Evolutionary conservation across 2,113 vertebrate species (phyloP), one percentile per base, ranked within the genome.

Genomic region (Cephalopterus ornatus): DNA sequence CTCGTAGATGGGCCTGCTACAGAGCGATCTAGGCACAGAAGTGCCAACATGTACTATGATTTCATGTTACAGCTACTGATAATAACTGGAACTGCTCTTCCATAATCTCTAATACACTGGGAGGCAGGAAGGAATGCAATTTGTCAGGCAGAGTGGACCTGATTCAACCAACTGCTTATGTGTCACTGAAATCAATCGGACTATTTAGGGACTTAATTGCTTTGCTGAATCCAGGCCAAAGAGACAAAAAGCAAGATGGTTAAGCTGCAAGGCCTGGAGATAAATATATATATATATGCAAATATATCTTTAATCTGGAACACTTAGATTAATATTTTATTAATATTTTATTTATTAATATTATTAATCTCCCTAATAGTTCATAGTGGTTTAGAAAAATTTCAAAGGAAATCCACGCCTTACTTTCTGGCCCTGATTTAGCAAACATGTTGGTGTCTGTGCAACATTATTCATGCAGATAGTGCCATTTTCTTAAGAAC

Each of bases 211-310:
- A 41, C 35, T 91, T 91, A 89, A 92, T 91, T 95, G 93, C 74
- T 88, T 82, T 93, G n/a, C 58, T 96, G 95, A 93, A 83, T 61
- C 53, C 16, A 46, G 50, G 85, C 92, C 93, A 96, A 92, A 66
- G 74, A 82, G 41, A 62, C 56, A 77, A 61, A 84, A 89, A 66
- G 58, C 39, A 94, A 79, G 53, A 78, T 16, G 58, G 62, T 18
- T 88, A 82, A 74, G 74, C 13, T 72, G 35, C 23, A 71, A 82
- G 42, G 23, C 32, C 80, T 2, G 2, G 21, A 21, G 66, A 49
- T 67, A 46, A 56, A n/a, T 11, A 19, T n/a, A 21, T 49, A 16
- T 14, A 26, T 50, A 27, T 46, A n/a, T 12, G 26, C 27, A 50
- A 46, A 46, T 18, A 19, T 84, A 11, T 74, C 56, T 87, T 61